Percentiles rank a stretch among this genome's conserved stretches.
Evolutionary conservation across 2,888 invertebrate species (phyloP).

Genomic region (Sinelater perroti): DNA sequence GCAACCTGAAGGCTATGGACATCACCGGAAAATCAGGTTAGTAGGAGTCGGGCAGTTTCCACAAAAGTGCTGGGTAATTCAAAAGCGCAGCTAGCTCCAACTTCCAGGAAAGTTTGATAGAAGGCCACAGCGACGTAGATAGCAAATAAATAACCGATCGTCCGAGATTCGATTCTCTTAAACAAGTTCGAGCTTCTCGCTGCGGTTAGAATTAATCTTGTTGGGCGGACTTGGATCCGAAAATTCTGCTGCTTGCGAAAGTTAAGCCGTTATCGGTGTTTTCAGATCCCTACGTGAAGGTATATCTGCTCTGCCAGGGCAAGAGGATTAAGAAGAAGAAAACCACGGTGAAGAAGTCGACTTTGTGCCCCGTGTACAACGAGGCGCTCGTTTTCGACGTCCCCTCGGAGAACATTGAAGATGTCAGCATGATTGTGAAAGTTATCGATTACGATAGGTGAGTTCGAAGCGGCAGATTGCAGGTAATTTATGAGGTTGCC

Average conservation of each 20-base stretch:
- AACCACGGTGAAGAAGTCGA: slow-evolving; percentile 88
- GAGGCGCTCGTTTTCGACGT: slow-evolving; percentile 94
- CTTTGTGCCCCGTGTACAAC: slow-evolving; percentile 89
- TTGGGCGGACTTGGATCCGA: neutral
- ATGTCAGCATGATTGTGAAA: slow-evolving; percentile 83
- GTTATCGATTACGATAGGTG: slow-evolving; percentile 91
- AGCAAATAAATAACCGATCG: neutral
- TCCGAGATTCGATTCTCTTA: neutral
- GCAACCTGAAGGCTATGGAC: slow-evolving; percentile 92
- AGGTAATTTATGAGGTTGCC: too few species aligned
- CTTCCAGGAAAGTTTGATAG: too few species aligned
- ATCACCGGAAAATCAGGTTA: slow-evolving; percentile 91
- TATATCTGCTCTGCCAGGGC: slow-evolving; percentile 85
- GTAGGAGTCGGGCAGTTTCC: slow-evolving; percentile 33
- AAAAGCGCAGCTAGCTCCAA: neutral
- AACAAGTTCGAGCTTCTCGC: neutral
- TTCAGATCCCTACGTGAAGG: slow-evolving; percentile 93
- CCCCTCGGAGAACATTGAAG: slow-evolving; percentile 81
- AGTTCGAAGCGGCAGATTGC: too few species aligned
- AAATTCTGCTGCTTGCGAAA: neutral
- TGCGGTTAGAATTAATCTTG: slow-evolving; percentile 1
- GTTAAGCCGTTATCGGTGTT: too few species aligned
- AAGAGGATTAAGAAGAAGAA: slow-evolving; percentile 93
- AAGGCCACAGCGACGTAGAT: too few species aligned
- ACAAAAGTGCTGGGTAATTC: slow-evolving; percentile 1